phyloP scores from a whole-genome alignment of 2,113 vertebrate species.

The Cottus gobio region DNA sequence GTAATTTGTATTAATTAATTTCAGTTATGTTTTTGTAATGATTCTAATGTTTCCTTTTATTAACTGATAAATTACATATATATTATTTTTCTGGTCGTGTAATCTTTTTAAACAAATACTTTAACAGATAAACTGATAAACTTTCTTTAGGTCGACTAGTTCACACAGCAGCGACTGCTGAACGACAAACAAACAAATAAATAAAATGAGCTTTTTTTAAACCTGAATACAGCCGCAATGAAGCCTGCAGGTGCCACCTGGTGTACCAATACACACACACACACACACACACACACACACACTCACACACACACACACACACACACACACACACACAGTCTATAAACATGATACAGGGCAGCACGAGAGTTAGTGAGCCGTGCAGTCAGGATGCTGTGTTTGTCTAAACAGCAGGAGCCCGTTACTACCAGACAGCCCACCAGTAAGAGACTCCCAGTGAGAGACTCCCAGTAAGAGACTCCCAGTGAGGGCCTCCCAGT shows the following conservation, averaged over 20 bases:
- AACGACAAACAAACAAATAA: slow-evolving; percentile 10
- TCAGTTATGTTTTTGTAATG: no score
- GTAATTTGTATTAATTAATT: no score
- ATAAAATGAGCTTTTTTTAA: slow-evolving; percentile 21
- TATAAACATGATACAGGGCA: slow-evolving; percentile 34
- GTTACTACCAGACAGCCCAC: slow-evolving; percentile 61
- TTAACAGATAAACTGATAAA: background rate
- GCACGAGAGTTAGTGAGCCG: slow-evolving; percentile 45
- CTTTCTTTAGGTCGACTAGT: background rate
- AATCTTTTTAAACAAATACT: no score
- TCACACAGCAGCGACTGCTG: no score
- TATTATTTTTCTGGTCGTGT: no score
- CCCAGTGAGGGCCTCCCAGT: no score
- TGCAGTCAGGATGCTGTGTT: slow-evolving; percentile 58
- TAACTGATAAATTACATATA: no score
- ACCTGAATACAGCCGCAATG: slow-evolving; percentile 19
- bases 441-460: no score
- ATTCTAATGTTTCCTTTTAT: no score
- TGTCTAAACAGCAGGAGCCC: slow-evolving; percentile 66
- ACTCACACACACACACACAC: background rate
- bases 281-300: background rate
- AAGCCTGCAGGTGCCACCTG: slow-evolving; percentile 44
- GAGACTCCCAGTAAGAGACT: no score
- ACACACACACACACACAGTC: background rate
- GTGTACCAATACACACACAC: slow-evolving; percentile 9